phyloP scores from a whole-genome alignment of 2,797 vertebrate species.

The Oreochromis mossambicus region DNA sequence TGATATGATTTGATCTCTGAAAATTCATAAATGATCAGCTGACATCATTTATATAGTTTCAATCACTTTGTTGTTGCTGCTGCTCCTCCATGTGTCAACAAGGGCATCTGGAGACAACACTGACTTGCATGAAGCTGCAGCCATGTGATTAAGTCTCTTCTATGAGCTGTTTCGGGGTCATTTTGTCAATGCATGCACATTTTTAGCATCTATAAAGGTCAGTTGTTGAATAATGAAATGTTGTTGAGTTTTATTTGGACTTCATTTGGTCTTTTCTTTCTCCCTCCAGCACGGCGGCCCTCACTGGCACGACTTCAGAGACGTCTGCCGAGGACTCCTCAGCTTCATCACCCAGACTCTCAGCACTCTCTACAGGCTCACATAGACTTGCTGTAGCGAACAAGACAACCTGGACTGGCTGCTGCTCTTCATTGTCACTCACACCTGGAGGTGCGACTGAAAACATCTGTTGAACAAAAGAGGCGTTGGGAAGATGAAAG shows the following conservation, averaged over 20 bases:
- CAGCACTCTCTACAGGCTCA: slow-evolving; percentile 72
- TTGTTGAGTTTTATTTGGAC: neutral
- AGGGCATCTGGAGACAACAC: neutral
- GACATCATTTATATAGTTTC: neutral
- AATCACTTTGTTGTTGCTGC: neutral
- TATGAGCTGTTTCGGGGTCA: neutral
- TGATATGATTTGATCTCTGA: neutral
- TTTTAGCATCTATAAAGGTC: neutral
- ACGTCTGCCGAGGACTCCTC: slow-evolving; percentile 62
- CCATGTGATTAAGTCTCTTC: neutral
- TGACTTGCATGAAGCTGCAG: neutral
- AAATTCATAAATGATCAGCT: neutral
- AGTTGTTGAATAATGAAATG: neutral
- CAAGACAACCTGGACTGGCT: neutral
- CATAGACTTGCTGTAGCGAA: slow-evolving; percentile 12
- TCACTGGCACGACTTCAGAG: slow-evolving; percentile 70
- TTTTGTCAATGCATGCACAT: neutral
- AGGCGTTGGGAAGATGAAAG: neutral
- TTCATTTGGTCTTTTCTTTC: neutral
- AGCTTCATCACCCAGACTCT: slow-evolving; percentile 70
- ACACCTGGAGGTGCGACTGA: neutral
- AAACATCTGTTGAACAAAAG: neutral
- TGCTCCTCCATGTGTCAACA: neutral
- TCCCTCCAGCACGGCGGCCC: slow-evolving; percentile 49
- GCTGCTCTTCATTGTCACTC: neutral